Conservation (phyloP, 2,797 vertebrate genomes). For the Emydoidea blandingii region DNA sequence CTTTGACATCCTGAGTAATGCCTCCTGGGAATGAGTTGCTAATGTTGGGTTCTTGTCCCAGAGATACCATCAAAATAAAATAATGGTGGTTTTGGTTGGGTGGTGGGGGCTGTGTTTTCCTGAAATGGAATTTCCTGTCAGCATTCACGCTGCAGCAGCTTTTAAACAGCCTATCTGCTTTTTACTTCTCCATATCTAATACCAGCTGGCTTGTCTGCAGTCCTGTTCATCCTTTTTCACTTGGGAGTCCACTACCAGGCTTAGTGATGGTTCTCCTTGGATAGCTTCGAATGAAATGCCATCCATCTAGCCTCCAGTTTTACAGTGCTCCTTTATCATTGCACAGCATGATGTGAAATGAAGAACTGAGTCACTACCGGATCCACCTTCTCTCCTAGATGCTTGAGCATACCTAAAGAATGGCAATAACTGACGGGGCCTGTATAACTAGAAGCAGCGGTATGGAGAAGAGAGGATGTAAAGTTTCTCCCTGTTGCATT, state of each 20-base stretch:
- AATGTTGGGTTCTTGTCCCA: neutral
- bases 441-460: neutral
- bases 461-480: neutral
- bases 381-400: neutral
- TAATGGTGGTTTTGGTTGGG: too few relatives aligned
- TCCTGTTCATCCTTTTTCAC: neutral
- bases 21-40: neutral
- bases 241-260: neutral
- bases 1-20: neutral
- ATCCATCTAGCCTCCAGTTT: neutral
- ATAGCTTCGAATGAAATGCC: neutral
- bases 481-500: neutral
- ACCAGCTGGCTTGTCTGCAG: neutral
- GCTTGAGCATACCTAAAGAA: neutral
- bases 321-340: neutral
- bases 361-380: neutral
- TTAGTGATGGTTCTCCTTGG: neutral
- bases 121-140: neutral
- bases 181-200: neutral
- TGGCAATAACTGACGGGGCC: neutral
- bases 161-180: neutral
- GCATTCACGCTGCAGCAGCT: rapidly evolving
- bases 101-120: rapidly evolving
- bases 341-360: neutral
- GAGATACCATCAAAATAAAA: neutral